phyloP scores from a whole-genome alignment of 1,140 invertebrate genomes.

The Parapsyche elsis region DNA sequence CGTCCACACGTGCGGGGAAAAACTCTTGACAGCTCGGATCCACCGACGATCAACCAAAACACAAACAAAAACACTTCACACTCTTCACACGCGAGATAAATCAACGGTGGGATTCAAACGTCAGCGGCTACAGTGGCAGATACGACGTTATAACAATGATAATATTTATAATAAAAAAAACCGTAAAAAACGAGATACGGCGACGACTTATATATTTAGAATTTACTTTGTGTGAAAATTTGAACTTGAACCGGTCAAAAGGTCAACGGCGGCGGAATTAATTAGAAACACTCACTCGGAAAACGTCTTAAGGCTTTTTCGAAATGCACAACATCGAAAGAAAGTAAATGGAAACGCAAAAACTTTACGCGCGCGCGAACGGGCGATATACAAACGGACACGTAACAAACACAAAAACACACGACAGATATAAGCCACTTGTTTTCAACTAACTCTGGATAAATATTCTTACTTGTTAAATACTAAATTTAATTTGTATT shows the following conservation, averaged over 20 bases:
- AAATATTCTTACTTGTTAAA: constrained; percentile 11
- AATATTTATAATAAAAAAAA: no score
- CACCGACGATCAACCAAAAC: background rate
- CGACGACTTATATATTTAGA: background rate
- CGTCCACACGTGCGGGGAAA: constrained; percentile 19
- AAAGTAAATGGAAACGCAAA: no score
- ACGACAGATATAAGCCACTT: constrained; percentile 57
- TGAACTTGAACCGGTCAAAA: no score
- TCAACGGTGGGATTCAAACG: no score
- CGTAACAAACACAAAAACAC: constrained; percentile 45
- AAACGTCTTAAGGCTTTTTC: background rate
- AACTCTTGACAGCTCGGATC: background rate
- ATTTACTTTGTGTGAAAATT: no score
- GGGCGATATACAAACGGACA: constrained; percentile 37
- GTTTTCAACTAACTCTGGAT: constrained; percentile 50
- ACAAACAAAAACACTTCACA: constrained; percentile 28
- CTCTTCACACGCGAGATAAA: background rate
- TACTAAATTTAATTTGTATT: constrained; percentile 38
- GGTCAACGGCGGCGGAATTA: background rate
- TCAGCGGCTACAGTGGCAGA: no score
- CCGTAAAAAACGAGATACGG: background rate
- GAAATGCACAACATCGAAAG: no score
- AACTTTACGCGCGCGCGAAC: no score
- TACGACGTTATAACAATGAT: background rate
- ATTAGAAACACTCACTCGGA: background rate